Base-by-base conservation (phyloP, 2,797 vertebrate genomes). In the Amphiprion clarkii region DNA sequence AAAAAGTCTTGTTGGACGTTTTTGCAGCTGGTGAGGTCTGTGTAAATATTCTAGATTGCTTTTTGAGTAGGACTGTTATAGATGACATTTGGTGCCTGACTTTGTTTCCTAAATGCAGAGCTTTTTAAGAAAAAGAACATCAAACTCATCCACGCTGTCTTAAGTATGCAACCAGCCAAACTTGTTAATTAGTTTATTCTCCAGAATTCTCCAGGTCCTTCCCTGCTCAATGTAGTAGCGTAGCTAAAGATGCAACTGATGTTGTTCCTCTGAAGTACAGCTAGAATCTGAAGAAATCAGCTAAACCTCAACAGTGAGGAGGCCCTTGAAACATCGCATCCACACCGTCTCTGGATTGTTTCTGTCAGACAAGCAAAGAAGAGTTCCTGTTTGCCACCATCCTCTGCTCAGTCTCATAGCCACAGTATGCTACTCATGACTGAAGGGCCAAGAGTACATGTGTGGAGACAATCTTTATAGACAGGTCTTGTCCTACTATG, bases 31-130 rank as follows among this genome's bases (percentile, higher is more conserved):
- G 87, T 74, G 53, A 88, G 71, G 83, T 83, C 74, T 71, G 49
- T 93, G 89, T 94, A 93, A 91, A 94, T 94, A 93, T 79, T 89
- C 55, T 77, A 63, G 76, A 70, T 81, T 80, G 86, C 87, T 91
- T 91, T 81, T 67, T 74, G 83, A 88, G 87, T 91, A 84, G 87
- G 84, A 86, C 75, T 89, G 82, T 89, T 88, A 44, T 79, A 79
- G 79, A 87, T 69, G 56, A 88, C 84, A 52, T 87, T 58, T 76
- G 78, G 82, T 87, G 93, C 83, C 92, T 90, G 89, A 91, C 65
- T 77, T 90, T 89, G 54, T 78, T 81, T 87, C 82, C 62, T 81
- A 79, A 79, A 85, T 66, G 81, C 83, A 87, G 70, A 90, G 80
- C 82, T 86, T 86, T 89, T 76, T 68, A 74, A 62, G 51, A 75